Conservation (phyloP, 2,113 vertebrate genomes). For the Marcusenius ussheri region DNA sequence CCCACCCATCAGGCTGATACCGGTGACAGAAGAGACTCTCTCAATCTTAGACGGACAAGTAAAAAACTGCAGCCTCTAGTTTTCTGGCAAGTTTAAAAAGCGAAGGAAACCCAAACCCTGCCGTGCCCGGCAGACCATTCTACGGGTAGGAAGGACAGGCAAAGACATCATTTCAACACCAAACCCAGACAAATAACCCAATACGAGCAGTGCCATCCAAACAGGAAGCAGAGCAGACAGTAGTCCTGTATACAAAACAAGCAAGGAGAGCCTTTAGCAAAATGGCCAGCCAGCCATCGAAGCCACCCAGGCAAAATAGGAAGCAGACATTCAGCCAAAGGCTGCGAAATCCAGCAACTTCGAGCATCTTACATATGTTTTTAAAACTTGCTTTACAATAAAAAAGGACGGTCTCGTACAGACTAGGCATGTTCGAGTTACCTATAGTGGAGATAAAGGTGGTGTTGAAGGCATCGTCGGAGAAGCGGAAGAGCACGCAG, state of each 20-base stretch:
- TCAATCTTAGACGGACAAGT: background rate
- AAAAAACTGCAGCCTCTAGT: background rate
- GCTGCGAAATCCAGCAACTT: background rate
- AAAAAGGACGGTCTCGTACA: background rate
- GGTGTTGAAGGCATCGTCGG: slow-evolving; percentile 97
- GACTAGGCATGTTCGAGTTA: slow-evolving; percentile 39
- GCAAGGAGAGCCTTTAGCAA: background rate
- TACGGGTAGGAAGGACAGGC: background rate
- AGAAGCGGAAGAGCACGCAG: slow-evolving; percentile 96
- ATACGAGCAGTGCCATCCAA: background rate
- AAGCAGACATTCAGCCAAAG: background rate
- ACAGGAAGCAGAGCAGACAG: background rate
- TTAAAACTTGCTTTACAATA: background rate
- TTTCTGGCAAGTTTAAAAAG: background rate
- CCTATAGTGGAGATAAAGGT: slow-evolving; percentile 99
- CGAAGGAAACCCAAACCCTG: background rate
- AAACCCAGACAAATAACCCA: background rate
- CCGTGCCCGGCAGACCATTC: background rate
- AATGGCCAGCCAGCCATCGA: background rate
- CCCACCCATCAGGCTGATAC: background rate
- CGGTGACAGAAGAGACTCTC: background rate
- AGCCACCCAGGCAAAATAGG: background rate
- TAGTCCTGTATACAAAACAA: background rate
- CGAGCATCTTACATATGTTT: background rate
- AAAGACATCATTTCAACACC: background rate